Evolutionary conservation across 2,888 invertebrate genomes (phyloP).

Genomic region (Pollenia griseotomentosa): DNA sequence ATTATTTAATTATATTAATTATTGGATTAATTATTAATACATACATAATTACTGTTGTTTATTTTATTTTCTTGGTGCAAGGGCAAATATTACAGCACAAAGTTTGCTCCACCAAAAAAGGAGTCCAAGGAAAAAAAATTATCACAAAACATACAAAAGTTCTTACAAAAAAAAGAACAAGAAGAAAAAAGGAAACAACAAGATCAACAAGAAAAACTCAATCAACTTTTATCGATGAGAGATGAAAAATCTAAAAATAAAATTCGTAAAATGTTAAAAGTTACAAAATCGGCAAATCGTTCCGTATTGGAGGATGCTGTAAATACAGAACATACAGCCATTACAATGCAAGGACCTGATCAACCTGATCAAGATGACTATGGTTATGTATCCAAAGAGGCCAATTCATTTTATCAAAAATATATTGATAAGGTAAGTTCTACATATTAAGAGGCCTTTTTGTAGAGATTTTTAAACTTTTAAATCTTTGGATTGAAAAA

Average conservation of each 20-base stretch:
- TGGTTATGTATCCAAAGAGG: slow-evolving; percentile 94
- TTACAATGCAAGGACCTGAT: slow-evolving; percentile 89
- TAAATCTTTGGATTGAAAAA: too few relatives aligned
- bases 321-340: slow-evolving; percentile 90
- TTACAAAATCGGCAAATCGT: slow-evolving; percentile 95
- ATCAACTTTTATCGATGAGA: slow-evolving; percentile 87
- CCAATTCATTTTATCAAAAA: slow-evolving; percentile 92
- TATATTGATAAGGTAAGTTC: slow-evolving; percentile 91
- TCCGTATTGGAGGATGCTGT: slow-evolving; percentile 93
- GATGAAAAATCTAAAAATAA: slow-evolving; percentile 89
- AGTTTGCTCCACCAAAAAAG: slow-evolving; percentile 93
- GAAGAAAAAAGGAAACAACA: slow-evolving; percentile 89
- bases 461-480: too few relatives aligned
- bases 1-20: too few relatives aligned
- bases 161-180: slow-evolving; percentile 91
- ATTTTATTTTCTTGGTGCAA: slow-evolving; percentile 75
- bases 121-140: slow-evolving; percentile 88
- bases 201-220: slow-evolving; percentile 88
- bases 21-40: too few relatives aligned
- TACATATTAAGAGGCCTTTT: background rate
- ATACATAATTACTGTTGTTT: background rate
- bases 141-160: slow-evolving; percentile 92
- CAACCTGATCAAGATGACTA: slow-evolving; percentile 96
- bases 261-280: slow-evolving; percentile 92
- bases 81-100: slow-evolving; percentile 89